A percentile compares a stretch with the other conserved stretches of the same genome.
Evolutionary conservation across 2,888 invertebrate species (phyloP).

Genomic region (Scelioninae gen. 2): DNA sequence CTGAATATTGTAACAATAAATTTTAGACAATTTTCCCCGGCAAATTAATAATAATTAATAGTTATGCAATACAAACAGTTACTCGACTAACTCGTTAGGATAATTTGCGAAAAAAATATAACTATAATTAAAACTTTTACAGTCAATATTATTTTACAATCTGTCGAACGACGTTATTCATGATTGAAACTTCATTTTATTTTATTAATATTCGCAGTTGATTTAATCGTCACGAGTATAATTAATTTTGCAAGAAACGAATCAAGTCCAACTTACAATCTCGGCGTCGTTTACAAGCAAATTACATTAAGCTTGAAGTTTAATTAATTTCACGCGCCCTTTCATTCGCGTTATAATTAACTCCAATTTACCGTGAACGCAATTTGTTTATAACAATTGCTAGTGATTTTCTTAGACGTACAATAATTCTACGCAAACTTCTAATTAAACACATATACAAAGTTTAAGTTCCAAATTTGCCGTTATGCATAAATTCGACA

Average conservation of each 20-base stretch:
- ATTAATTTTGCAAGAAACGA: conserved; percentile 38
- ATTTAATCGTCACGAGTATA: conserved; percentile 32
- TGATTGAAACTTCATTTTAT: conserved; percentile 7
- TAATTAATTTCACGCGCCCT: conserved; percentile 43
- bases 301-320: conserved; percentile 50
- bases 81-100: too few species aligned
- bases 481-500: too few species aligned
- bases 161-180: neutral
- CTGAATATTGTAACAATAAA: too few species aligned
- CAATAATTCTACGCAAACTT: conserved; percentile 15
- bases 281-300: conserved; percentile 39
- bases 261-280: conserved; percentile 34
- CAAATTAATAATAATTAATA: too few species aligned
- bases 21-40: too few species aligned
- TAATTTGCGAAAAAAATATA: too few species aligned
- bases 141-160: neutral
- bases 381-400: conserved; percentile 45
- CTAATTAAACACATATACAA: too few species aligned
- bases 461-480: too few species aligned
- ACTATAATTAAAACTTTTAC: too few species aligned
- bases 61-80: neutral
- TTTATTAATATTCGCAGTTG: conserved; percentile 37
- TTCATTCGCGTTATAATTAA: conserved; percentile 43
- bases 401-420: conserved; percentile 16
- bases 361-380: conserved; percentile 20